Evolutionary conservation across 2,113 vertebrate species (phyloP).

Genomic region (Crotophaga sulcirostris): DNA sequence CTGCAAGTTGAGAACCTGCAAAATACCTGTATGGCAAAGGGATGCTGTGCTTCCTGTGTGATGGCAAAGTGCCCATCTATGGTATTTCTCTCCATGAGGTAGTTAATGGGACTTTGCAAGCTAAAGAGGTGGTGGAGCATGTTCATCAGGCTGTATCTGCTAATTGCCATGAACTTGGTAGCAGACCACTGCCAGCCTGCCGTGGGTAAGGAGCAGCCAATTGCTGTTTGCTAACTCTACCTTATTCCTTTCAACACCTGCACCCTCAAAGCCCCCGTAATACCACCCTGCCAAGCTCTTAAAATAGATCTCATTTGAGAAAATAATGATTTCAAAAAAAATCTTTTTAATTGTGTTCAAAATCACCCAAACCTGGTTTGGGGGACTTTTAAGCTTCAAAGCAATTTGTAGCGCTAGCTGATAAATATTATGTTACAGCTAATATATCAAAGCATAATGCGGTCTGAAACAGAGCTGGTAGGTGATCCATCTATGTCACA

Average conservation of each 20-base stretch:
- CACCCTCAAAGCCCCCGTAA: background rate
- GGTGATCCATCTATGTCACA: slow-evolving; percentile 44
- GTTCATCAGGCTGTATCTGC: background rate
- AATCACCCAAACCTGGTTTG: background rate
- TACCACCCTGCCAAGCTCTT: background rate
- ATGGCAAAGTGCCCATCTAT: background rate
- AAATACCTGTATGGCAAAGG: background rate
- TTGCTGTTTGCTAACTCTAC: background rate
- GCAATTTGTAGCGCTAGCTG: slow-evolving; percentile 2
- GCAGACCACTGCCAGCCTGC: background rate
- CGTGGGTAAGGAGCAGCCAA: background rate
- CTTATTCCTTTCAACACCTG: background rate
- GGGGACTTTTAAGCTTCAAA: slow-evolving; percentile 53
- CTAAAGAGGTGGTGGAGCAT: background rate
- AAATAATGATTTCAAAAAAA: background rate
- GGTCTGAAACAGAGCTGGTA: background rate
- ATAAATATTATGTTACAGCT: slow-evolving; percentile 52
- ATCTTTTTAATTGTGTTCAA: background rate
- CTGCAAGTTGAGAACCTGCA: background rate
- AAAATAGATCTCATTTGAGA: background rate
- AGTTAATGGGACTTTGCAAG: background rate
- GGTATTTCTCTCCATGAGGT: background rate
- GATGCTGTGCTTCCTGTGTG: fast-evolving
- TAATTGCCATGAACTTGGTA: background rate
- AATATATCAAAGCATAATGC: slow-evolving; percentile 42